Conservation (phyloP, 2,113 vertebrate genomes). For the Pterocles burchelli region DNA sequence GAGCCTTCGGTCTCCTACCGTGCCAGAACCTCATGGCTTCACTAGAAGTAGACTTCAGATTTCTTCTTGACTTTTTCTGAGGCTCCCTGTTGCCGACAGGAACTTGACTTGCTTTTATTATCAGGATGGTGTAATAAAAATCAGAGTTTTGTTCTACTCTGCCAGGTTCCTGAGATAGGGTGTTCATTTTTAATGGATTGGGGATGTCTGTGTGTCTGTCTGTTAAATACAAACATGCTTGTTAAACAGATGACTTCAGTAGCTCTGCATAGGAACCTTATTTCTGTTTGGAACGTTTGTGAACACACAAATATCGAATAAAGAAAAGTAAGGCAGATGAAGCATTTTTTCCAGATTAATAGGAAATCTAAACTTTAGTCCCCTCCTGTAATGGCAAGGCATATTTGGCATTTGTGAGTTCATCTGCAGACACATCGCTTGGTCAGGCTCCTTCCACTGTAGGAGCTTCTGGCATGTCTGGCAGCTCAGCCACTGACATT, state of each 20-base stretch:
- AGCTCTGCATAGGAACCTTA: not conserved
- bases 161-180: not conserved
- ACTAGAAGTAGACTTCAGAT: not conserved
- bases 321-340: not conserved
- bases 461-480: not conserved
- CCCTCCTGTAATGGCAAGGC: not conserved
- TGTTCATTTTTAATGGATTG: not conserved
- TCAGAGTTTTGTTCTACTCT: not conserved
- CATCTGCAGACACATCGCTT: not conserved
- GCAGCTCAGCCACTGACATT: constrained; percentile 11
- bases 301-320: not conserved
- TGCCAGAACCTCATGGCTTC: not conserved
- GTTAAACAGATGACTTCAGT: fast-evolving
- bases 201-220: fast-evolving
- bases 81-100: not conserved
- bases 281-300: not conserved
- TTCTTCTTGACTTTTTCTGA: not conserved
- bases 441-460: not conserved
- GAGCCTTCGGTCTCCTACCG: not conserved
- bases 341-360: not conserved
- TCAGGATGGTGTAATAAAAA: not conserved
- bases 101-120: not conserved
- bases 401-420: not conserved
- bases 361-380: not conserved
- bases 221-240: not conserved